Percentiles rank a stretch among this genome's conserved stretches.
Conservation (phyloP, 2,797 vertebrate species). For the Liasis olivaceus region DNA sequence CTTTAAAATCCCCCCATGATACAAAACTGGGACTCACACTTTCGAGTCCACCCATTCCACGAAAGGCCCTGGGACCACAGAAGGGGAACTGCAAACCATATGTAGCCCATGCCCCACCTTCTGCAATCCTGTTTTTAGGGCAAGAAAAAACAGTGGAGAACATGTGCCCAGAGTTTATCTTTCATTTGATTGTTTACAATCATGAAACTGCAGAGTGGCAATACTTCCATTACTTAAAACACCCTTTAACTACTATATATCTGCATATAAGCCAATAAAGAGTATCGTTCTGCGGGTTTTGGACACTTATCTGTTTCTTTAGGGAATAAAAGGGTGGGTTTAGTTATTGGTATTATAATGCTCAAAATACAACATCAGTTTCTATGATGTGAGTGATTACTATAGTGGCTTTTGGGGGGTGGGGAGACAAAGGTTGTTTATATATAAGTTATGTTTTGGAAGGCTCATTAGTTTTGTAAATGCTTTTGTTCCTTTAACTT, state of each 20-base stretch:
- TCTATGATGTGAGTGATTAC: background rate
- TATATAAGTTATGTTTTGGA: background rate
- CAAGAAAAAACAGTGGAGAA: background rate
- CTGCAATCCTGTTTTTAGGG: background rate
- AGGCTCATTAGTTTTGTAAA: background rate
- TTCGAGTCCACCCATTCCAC: background rate
- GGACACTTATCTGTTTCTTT: background rate
- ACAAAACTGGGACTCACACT: background rate
- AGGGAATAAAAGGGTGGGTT: background rate
- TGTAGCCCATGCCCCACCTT: background rate
- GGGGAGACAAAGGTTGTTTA: background rate
- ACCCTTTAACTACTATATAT: background rate
- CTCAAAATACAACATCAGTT: background rate
- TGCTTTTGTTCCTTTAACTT: background rate
- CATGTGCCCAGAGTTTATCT: background rate
- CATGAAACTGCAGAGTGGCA: background rate
- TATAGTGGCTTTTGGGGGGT: background rate
- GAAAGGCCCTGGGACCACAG: background rate
- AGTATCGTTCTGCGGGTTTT: background rate
- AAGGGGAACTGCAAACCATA: background rate
- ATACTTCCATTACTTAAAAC: background rate
- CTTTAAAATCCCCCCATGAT: background rate
- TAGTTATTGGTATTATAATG: background rate
- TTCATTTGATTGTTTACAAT: background rate
- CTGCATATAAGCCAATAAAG: background rate